Conservation (phyloP, 2,797 vertebrate species). For the Intellagama lesueurii region DNA sequence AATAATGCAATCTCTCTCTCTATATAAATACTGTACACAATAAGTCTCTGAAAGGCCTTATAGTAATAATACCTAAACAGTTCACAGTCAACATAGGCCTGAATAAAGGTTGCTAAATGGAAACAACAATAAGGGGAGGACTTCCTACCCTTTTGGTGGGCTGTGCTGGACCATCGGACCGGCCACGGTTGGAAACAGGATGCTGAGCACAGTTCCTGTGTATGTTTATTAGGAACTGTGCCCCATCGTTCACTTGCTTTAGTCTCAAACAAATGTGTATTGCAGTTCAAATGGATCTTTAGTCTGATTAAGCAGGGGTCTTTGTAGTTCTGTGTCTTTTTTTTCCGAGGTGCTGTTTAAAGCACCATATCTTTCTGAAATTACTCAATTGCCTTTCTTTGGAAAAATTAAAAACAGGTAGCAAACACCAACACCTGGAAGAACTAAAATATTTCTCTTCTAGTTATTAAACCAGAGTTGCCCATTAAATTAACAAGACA, state of each 20-base stretch:
- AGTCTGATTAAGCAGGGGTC: neutral
- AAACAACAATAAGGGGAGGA: neutral
- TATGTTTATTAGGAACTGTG: neutral
- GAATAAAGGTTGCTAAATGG: neutral
- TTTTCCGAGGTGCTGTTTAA: neutral
- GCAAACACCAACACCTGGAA: neutral
- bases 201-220: neutral
- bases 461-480: neutral
- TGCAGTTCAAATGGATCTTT: neutral
- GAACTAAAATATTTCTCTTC: neutral
- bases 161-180: no score
- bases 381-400: neutral
- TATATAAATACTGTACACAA: no score
- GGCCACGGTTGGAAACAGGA: neutral
- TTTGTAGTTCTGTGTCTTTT: neutral
- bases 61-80: no score
- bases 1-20: no score
- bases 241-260: neutral
- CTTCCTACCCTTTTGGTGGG: neutral
- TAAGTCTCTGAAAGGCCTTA: no score
- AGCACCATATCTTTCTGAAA: neutral
- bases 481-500: neutral
- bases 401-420: neutral
- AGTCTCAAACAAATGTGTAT: neutral
- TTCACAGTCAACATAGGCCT: no score